phyloP scores from a whole-genome alignment of 2,797 vertebrate species.

The Sparidentex hasta region DNA sequence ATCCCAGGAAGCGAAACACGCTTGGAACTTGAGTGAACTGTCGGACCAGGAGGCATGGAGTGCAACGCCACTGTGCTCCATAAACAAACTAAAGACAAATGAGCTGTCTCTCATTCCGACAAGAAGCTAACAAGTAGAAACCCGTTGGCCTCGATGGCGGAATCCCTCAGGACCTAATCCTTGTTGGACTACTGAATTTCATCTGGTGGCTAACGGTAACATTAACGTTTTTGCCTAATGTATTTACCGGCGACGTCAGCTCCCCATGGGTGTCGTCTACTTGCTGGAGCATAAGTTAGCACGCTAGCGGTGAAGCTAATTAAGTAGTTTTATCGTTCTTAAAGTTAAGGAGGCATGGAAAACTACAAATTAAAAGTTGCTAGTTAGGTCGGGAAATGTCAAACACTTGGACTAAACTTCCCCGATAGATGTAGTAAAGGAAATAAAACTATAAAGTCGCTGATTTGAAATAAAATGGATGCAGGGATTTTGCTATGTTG shows the following conservation, averaged over 20 bases:
- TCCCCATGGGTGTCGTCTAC: slow-evolving; percentile 76
- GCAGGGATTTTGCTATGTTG: slow-evolving; percentile 19
- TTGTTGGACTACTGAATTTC: slow-evolving; percentile 31
- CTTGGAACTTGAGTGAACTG: slow-evolving; percentile 72
- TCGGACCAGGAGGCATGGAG: slow-evolving; percentile 67
- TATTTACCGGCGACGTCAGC: slow-evolving; percentile 78
- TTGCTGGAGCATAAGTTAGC: slow-evolving; percentile 73
- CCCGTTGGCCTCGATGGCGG: slow-evolving; percentile 7
- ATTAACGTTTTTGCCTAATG: slow-evolving; percentile 50
- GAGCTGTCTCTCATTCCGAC: slow-evolving; percentile 9
- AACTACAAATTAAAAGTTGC: not conserved
- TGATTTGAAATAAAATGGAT: slow-evolving; percentile 1
- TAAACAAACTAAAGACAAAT: slow-evolving; percentile 45
- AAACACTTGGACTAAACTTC: not conserved
- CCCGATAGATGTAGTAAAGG: no score
- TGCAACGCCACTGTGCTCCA: slow-evolving; percentile 36
- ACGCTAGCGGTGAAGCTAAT: slow-evolving; percentile 47
- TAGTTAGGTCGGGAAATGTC: accelerated
- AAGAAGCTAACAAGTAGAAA: not conserved
- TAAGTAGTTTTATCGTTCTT: not conserved
- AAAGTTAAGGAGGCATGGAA: not conserved
- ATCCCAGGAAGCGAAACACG: slow-evolving; percentile 91
- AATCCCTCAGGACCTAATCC: slow-evolving; percentile 4
- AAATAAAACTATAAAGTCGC: not conserved
- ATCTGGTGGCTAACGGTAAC: slow-evolving; percentile 70